phyloP scores from a whole-genome alignment of 2,113 vertebrate species.

The Leuciscus idus region DNA sequence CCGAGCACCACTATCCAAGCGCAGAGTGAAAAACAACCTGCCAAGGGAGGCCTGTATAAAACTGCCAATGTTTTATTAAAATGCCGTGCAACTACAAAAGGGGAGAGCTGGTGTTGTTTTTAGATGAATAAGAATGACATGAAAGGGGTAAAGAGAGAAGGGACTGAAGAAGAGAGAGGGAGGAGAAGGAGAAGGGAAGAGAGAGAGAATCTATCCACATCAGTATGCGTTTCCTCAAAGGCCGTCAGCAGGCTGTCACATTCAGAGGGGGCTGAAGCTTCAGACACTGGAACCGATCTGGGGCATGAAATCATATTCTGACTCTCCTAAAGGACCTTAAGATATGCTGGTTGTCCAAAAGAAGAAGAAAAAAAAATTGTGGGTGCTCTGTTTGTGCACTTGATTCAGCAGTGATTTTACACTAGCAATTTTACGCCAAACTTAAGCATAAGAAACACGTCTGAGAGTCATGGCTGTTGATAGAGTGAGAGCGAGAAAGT shows the following conservation, averaged over 20 bases:
- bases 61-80: slow-evolving; percentile 71
- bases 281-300: slow-evolving; percentile 64
- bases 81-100: slow-evolving; percentile 67
- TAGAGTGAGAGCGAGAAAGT: background rate
- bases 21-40: slow-evolving; percentile 44
- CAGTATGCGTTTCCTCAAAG: slow-evolving; percentile 68
- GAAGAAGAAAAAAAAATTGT: background rate
- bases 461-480: background rate
- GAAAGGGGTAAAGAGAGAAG: slow-evolving; percentile 60
- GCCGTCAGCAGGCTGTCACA: slow-evolving; percentile 61
- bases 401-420: background rate
- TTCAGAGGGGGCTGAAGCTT: slow-evolving; percentile 49
- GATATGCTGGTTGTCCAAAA: slow-evolving; percentile 45
- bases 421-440: background rate
- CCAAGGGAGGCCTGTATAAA: slow-evolving; percentile 44
- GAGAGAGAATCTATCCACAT: slow-evolving; percentile 57
- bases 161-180: slow-evolving; percentile 29
- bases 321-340: slow-evolving; percentile 46
- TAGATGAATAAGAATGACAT: slow-evolving; percentile 71
- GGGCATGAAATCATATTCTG: slow-evolving; percentile 62
- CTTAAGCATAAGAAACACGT: background rate
- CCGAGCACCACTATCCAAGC: slow-evolving; percentile 43
- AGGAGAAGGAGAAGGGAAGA: slow-evolving; percentile 43
- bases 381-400: slow-evolving; percentile 36
- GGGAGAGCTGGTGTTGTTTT: slow-evolving; percentile 69